A percentile compares a stretch with the other conserved stretches of the same genome.
These are phyloP conservation scores for Dendrolimus pini DNA, from an alignment of 2,888 invertebrate genomes.

Conservation along the genomic window DNA sequence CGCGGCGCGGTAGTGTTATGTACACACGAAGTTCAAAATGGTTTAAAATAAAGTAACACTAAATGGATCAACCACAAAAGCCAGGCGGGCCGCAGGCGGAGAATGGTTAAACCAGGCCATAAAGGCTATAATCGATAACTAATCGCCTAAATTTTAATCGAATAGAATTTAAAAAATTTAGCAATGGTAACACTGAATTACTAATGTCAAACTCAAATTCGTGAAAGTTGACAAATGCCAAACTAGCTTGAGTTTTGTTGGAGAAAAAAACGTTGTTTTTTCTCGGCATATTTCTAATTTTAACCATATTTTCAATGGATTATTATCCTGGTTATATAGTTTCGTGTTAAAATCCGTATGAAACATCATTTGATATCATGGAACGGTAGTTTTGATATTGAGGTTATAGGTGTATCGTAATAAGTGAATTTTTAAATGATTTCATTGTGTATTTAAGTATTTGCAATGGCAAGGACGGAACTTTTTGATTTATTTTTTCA, in stretches of 20 bases:
- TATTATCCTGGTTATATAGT: constrained; percentile 20
- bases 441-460: constrained; percentile 33
- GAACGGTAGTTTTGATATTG: constrained; percentile 38
- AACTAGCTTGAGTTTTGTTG: constrained; percentile 35
- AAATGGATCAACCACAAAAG: too few species aligned
- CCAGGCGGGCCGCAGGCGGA: too few species aligned
- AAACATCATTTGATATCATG: constrained; percentile 23
- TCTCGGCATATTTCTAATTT: constrained; percentile 23
- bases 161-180: too few species aligned
- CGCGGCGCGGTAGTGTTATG: too few species aligned
- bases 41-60: too few species aligned
- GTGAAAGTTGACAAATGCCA: constrained; percentile 59
- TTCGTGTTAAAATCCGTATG: constrained; percentile 14
- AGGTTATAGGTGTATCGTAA: constrained; percentile 58
- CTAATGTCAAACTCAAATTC: constrained; percentile 21
- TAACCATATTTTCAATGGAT: constrained; percentile 17
- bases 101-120: too few species aligned
- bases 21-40: too few species aligned
- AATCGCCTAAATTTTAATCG: too few species aligned
- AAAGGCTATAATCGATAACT: too few species aligned
- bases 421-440: constrained; percentile 44
- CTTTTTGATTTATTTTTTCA: constrained; percentile 73
- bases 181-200: constrained; percentile 2
- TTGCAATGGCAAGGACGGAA: constrained; percentile 68
- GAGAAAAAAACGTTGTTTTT: constrained; percentile 26